Conservation (phyloP, 2,113 vertebrate species). For the Halichoerus grypus region DNA sequence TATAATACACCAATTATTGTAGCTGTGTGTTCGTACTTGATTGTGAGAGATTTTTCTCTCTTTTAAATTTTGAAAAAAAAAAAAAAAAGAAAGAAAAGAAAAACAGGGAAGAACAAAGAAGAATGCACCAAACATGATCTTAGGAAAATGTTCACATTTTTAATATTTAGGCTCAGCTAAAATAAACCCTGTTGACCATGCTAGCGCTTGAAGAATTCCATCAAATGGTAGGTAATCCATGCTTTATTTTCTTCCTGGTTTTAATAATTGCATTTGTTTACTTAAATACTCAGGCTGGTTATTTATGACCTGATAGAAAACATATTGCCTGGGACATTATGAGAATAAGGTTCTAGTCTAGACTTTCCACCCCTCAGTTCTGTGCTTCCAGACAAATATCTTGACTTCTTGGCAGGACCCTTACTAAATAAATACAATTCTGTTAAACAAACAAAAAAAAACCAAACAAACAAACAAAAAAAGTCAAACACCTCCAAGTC, state of each 20-base stretch:
- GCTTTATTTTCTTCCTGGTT: neutral
- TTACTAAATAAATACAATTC: neutral
- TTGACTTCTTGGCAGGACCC: neutral
- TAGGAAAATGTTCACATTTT: neutral
- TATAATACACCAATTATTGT: conserved; percentile 44
- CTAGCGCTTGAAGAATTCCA: neutral
- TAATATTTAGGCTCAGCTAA: neutral
- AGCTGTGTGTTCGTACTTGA: conserved; percentile 30
- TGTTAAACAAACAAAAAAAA: neutral
- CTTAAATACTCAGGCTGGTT: neutral
- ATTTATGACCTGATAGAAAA: neutral
- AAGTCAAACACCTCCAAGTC: neutral
- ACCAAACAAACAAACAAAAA: neutral
- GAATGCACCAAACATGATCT: neutral
- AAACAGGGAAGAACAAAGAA: conserved; percentile 40
- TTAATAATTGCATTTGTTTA: conserved; percentile 28
- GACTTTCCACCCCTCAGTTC: neutral
- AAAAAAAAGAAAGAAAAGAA: neutral
- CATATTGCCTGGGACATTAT: neutral
- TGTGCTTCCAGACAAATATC: neutral
- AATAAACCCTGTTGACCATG: neutral
- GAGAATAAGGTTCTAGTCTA: neutral
- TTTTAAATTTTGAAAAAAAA: neutral
- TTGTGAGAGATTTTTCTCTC: conserved; percentile 9
- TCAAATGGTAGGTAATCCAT: neutral